Base-by-base conservation (phyloP, 2,888 invertebrate species). In the Athripsodes cinereus region DNA sequence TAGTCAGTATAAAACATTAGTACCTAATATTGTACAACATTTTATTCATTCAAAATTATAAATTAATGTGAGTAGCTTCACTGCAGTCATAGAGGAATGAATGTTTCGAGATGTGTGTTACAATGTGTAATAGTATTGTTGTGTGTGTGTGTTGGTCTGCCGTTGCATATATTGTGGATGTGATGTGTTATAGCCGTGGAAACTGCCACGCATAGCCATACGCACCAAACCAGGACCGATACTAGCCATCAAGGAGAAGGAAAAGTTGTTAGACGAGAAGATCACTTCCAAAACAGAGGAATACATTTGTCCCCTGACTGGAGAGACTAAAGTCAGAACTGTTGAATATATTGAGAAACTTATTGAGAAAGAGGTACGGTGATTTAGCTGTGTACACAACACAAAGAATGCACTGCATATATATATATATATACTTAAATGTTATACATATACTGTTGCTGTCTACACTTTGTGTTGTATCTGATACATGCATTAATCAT, bases 261-360 rank as follows among this genome's bases (percentile, higher is more conserved):
- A 93, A 80, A 90, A 90, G 76, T 82, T 93, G 71, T 84, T 93
- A 75, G 88, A 89, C 75, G 92, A 93, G 81, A 91, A 88, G 76
- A 86, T 92, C 68, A 90, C 90, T 67, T 79, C 83, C 62, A 87
- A 89, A 74, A 92, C 92, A 64, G 92, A 93, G 80, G 92, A 92
- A 78, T 91, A 87, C 78, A 75, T 89, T 69, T 92, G 92, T 78
- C 92, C 92, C 68, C 78, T 83, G 68, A 91, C 91, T 67, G 92
- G 92, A 70, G 88, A 89, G 75, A 86, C 85, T 74, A 87, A 87
- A 79, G 87, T 93, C 73, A 85, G 92, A 79, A 93, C 93, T 69
- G 86, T 93, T 78, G 92, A 93, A 83, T 92, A 92, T 82, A 90
- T 92, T 78, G 93, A 93, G 84, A 93, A 92, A 84, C 86, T 92